Evolutionary conservation across 2,113 vertebrate species (phyloP), one percentile per base, ranked within the genome.

Genomic region (Ginglymostoma cirratum): DNA sequence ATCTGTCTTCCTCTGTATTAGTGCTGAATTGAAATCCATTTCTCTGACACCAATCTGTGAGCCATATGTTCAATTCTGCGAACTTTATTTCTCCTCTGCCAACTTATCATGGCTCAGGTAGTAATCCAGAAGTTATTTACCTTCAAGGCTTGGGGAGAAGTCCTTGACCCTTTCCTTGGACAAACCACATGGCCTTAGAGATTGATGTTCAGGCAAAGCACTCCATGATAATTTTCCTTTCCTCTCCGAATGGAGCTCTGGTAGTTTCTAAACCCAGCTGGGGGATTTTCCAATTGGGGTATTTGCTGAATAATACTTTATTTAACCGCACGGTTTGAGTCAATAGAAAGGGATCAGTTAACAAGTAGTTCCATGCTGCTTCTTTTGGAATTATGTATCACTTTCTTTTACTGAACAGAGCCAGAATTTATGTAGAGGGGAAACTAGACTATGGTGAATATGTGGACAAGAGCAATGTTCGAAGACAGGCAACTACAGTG

Each of bases 371-470:
- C 34, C 2, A 15, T 93, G 17, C 5, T 93, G 34, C 61, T n/a
- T 38, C 19, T 66, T 0, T 23, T 15, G 67, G 42, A 66, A 17
- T 42, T 86, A 95, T 61, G 96, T 69, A 67, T 87, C 86, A 61
- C 38, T 19, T 19, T 94, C 96, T 96, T 19, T 96, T 96, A 17
- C 87, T 19, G 96, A 94, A 72, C 96, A 99, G 99, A 72, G 96
- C 99, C 52, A 98, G 99, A 94, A 96, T 99, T 93, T 98, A 97
- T 0, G 98, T 99, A 55, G 99, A 99, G 97, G 99, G 99, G 14
- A 99, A 99, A 96, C 97, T 99, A 95, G 99, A 99, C 97, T 99
- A 99, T 19, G 99, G 99, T 0, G 99, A 99, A 97, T 99, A 99
- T 2, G 97, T 97, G 7, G 99, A 99, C 96, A 99, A 99, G 96